Conservation (phyloP, 2,113 vertebrate genomes). For the Chinchilla lanigera region DNA sequence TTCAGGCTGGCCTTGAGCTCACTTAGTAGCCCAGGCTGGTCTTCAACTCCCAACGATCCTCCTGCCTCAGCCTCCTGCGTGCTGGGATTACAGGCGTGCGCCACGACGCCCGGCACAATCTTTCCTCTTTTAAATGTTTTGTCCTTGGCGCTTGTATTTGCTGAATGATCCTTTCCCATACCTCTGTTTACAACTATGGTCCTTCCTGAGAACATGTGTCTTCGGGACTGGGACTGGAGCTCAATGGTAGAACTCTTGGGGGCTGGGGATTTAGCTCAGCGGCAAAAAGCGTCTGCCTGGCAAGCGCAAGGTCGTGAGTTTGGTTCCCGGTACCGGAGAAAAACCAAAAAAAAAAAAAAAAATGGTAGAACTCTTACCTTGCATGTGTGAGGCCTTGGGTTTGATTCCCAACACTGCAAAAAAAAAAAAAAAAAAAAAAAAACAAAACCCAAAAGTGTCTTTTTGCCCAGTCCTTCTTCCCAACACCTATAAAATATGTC, state of each 20-base stretch:
- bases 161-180: neutral
- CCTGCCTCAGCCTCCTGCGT: too few relatives aligned
- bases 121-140: neutral
- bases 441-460: neutral
- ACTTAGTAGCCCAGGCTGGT: too few relatives aligned
- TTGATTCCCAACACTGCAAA: neutral
- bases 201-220: neutral
- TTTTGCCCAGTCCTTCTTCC: neutral
- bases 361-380: neutral
- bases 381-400: neutral
- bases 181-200: neutral
- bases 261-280: too few relatives aligned
- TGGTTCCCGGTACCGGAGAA: too few relatives aligned
- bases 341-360: too few relatives aligned
- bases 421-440: too few relatives aligned
- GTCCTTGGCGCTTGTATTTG: neutral
- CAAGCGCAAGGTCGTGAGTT: too few relatives aligned
- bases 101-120: too few relatives aligned
- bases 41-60: too few relatives aligned
- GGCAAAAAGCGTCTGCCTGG: too few relatives aligned
- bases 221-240: neutral
- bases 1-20: too few relatives aligned
- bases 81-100: too few relatives aligned
- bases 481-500: neutral
- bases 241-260: neutral